Evolutionary conservation across 1,140 invertebrate species (phyloP).

Genomic region (Leptoteleia sp.): DNA sequence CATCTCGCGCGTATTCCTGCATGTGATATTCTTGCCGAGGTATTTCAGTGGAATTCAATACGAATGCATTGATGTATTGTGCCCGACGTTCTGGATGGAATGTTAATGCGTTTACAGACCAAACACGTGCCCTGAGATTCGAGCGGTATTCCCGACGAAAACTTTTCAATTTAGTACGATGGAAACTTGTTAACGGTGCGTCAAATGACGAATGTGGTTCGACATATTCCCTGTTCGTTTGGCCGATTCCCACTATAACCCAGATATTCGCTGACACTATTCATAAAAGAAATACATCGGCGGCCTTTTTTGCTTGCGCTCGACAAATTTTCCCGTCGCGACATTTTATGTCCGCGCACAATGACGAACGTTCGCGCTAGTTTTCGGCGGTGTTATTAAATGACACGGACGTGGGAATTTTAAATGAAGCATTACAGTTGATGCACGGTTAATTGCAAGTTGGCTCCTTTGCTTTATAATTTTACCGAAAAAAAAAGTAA

Average conservation of each 20-base stretch:
- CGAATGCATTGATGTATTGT: slow-evolving; percentile 68
- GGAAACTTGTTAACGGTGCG: slow-evolving; percentile 63
- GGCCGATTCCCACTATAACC: slow-evolving; percentile 27
- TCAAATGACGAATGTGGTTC: slow-evolving; percentile 64
- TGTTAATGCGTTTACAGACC: slow-evolving; percentile 67
- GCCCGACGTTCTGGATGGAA: slow-evolving; percentile 65
- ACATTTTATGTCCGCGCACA: neutral
- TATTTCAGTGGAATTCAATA: slow-evolving; percentile 66
- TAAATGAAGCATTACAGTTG: slow-evolving; percentile 13
- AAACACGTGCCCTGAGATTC: slow-evolving; percentile 66
- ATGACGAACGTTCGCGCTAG: slow-evolving; percentile 2
- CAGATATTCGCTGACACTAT: slow-evolving; percentile 53
- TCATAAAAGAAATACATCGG: slow-evolving; percentile 50
- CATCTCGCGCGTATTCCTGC: slow-evolving; percentile 36
- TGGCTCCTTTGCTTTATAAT: no score
- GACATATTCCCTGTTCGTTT: slow-evolving; percentile 38
- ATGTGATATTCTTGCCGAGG: slow-evolving; percentile 62
- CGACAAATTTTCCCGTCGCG: slow-evolving; percentile 12
- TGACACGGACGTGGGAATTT: neutral
- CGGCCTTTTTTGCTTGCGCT: slow-evolving; percentile 7
- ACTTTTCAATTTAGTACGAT: slow-evolving; percentile 64
- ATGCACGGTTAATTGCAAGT: no score
- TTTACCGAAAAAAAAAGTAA: no score
- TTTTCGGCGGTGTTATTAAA: slow-evolving; percentile 1
- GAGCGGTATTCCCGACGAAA: slow-evolving; percentile 58